phyloP scores from a whole-genome alignment of 2,888 invertebrate species.

The Tribolium freemani region DNA sequence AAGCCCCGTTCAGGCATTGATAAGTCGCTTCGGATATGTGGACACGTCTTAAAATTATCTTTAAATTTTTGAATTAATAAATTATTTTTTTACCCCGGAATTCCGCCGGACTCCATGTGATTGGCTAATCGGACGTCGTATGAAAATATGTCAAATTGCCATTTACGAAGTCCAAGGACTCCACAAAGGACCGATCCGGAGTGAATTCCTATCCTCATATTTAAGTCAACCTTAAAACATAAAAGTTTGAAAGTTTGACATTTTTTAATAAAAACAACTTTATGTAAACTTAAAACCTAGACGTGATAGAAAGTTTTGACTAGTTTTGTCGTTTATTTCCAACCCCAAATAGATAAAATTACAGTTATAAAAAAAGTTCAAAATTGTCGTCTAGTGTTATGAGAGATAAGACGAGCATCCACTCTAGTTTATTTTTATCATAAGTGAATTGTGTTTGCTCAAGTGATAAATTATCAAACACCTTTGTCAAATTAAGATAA shows the following conservation, averaged over 20 bases:
- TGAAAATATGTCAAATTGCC: conserved; percentile 96
- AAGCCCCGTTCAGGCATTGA: conserved; percentile 87
- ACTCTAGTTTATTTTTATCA: background rate
- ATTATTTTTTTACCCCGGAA: conserved; percentile 83
- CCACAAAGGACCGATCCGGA: conserved; percentile 97
- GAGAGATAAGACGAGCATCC: background rate
- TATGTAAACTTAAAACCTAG: no score
- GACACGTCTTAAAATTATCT: conserved; percentile 78
- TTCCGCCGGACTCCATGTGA: conserved; percentile 96
- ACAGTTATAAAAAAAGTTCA: no score
- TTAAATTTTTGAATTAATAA: no score
- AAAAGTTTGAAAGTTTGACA: no score
- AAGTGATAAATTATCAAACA: background rate
- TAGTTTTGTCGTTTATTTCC: background rate
- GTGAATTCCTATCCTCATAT: conserved; percentile 99
- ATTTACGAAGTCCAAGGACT: conserved; percentile 91
- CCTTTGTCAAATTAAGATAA: background rate
- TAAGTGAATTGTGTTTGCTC: background rate
- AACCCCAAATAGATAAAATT: no score
- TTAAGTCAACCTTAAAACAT: conserved; percentile 83
- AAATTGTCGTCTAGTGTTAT: background rate
- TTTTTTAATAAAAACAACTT: no score
- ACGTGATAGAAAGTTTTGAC: background rate
- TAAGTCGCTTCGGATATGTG: conserved; percentile 95
- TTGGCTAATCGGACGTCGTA: conserved; percentile 97